Evolutionary conservation across 2,888 invertebrate genomes (phyloP).

Genomic region (Hypomecis punctinalis): DNA sequence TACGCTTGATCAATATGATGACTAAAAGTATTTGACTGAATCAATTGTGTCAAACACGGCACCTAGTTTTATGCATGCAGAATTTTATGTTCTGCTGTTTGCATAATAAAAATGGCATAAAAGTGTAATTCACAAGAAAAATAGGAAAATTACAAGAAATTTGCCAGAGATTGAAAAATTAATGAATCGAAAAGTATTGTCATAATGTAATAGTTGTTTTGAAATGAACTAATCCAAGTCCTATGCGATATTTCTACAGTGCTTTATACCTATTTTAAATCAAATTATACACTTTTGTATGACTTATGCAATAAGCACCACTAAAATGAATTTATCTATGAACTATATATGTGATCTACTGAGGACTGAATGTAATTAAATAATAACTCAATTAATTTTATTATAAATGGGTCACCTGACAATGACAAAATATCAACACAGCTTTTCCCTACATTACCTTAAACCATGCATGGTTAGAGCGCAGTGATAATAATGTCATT

Average conservation of each 20-base stretch:
- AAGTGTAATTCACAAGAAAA: background rate
- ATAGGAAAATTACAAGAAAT: constrained; percentile 4
- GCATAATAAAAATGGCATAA: constrained; percentile 18
- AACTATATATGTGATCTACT: constrained; percentile 64
- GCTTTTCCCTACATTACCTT: background rate
- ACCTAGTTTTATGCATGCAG: constrained; percentile 14
- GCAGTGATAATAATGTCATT: too few relatives aligned
- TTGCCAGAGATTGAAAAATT: constrained; percentile 16
- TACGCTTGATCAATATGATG: constrained; percentile 81
- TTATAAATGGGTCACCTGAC: background rate
- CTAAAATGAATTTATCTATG: constrained; percentile 64
- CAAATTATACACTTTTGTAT: constrained; percentile 38
- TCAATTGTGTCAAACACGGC: constrained; percentile 38
- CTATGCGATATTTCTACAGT: constrained; percentile 20
- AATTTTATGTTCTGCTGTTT: constrained; percentile 24
- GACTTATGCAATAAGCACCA: constrained; percentile 60
- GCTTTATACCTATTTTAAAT: constrained; percentile 31
- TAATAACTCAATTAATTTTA: constrained; percentile 1
- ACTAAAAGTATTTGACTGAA: constrained; percentile 56
- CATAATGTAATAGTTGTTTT: constrained; percentile 11
- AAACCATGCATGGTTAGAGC: background rate
- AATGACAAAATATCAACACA: background rate
- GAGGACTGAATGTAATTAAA: constrained; percentile 72
- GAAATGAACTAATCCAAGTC: constrained; percentile 18
- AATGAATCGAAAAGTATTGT: constrained; percentile 13